A percentile compares a stretch with the other conserved stretches of the same genome.
Conservation (phyloP, 1,140 invertebrate species). For the Homarus americanus region DNA sequence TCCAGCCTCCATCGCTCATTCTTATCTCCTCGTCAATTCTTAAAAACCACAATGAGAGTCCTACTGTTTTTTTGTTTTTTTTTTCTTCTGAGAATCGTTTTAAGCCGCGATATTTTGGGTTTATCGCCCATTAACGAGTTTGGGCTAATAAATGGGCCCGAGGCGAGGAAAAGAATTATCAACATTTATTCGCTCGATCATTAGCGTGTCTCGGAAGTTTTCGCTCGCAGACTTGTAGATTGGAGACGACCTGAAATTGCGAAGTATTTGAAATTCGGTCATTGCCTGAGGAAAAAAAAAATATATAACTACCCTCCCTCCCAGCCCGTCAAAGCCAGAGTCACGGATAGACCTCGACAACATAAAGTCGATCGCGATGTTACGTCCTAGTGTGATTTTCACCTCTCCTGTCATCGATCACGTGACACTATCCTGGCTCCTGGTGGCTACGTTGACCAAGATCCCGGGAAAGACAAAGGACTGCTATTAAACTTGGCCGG, state of each 20-base stretch:
- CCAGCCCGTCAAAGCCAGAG: not conserved
- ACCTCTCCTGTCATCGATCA: not conserved
- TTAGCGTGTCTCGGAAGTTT: slow-evolving; percentile 42
- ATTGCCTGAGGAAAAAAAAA: slow-evolving; percentile 31
- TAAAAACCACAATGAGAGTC: slow-evolving; percentile 17
- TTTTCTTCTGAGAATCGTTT: not conserved
- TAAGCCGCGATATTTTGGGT: slow-evolving; percentile 60
- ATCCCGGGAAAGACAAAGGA: slow-evolving; percentile 52
- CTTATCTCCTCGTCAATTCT: slow-evolving; percentile 37
- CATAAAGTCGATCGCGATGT: not conserved
- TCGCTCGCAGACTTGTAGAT: slow-evolving; percentile 5
- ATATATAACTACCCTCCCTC: not conserved
- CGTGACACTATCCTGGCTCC: not conserved
- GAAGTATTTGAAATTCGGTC: slow-evolving; percentile 50
- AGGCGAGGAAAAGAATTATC: not conserved
- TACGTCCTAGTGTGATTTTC: not conserved
- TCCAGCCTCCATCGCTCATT: slow-evolving; percentile 3
- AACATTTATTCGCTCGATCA: slow-evolving; percentile 47
- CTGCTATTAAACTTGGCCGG: slow-evolving; percentile 59
- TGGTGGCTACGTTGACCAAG: slow-evolving; percentile 45
- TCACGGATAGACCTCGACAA: slow-evolving; percentile 4
- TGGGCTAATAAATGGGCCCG: slow-evolving; percentile 6
- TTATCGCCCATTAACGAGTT: slow-evolving; percentile 52
- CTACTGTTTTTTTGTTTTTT: not conserved
- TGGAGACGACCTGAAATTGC: slow-evolving; percentile 7